These are phyloP conservation scores for Rhaphigaster nebulosa DNA, from an alignment of 2,888 invertebrate species.

Conservation along the genomic window DNA sequence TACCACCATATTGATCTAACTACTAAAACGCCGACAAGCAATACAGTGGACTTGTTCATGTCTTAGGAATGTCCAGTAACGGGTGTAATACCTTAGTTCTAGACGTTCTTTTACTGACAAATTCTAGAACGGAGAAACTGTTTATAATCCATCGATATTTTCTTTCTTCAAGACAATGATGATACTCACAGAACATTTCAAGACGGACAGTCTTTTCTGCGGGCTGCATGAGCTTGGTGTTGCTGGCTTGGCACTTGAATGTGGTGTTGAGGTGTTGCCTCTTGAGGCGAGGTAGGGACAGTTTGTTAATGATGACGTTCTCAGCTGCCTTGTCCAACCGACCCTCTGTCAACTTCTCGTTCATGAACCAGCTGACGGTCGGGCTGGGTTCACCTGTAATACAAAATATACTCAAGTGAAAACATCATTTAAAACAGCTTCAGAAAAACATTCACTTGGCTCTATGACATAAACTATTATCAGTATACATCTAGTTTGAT, in stretches of 20 bases:
- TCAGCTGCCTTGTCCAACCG: slow-evolving; percentile 79
- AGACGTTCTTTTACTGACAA: no score
- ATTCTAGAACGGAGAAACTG: no score
- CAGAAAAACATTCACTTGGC: no score
- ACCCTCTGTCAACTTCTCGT: slow-evolving; percentile 79
- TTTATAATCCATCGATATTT: no score
- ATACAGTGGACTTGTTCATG: no score
- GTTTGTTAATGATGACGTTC: slow-evolving; percentile 83
- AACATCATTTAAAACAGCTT: not conserved
- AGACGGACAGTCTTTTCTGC: slow-evolving; percentile 85
- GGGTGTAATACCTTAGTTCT: no score
- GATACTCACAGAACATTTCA: slow-evolving; percentile 85
- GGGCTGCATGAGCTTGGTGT: slow-evolving; percentile 88
- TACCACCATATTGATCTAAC: no score
- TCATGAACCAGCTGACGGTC: slow-evolving; percentile 87
- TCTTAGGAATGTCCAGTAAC: no score
- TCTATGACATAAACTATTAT: no score
- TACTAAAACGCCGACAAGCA: no score
- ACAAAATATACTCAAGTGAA: not conserved
- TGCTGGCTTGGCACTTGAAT: slow-evolving; percentile 89
- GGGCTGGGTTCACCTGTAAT: slow-evolving; percentile 84
- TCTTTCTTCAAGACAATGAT: no score
- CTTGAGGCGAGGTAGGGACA: slow-evolving; percentile 81
- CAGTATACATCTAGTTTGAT: no score
- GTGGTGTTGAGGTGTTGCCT: slow-evolving; percentile 86